Conservation (phyloP, 1,140 invertebrate genomes). For the Kradibia gibbosae region DNA sequence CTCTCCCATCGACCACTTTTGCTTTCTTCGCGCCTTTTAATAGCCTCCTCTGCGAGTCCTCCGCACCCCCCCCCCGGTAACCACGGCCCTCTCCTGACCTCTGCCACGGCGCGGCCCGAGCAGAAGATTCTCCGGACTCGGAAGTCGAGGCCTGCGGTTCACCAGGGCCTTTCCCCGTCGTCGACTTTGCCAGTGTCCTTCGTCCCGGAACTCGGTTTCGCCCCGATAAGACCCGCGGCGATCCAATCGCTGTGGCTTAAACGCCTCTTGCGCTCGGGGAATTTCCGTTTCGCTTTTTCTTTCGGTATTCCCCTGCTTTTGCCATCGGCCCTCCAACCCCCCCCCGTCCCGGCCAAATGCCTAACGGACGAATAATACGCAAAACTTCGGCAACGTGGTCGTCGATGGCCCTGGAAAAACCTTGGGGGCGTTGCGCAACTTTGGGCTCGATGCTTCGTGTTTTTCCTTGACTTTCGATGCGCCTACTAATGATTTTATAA, state of each 20-base stretch:
- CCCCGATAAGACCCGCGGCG: too few relatives aligned
- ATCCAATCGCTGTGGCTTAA: too few relatives aligned
- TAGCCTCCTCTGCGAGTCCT: too few relatives aligned
- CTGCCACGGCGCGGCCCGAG: too few relatives aligned
- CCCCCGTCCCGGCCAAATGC: background rate
- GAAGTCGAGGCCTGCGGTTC: background rate
- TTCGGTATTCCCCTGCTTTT: background rate
- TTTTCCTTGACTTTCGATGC: too few relatives aligned
- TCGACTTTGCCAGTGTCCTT: background rate
- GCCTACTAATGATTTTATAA: too few relatives aligned
- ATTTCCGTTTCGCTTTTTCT: background rate
- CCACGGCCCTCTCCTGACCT: background rate
- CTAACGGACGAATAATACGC: too few relatives aligned
- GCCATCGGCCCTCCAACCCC: background rate
- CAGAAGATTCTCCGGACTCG: background rate
- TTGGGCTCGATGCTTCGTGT: too few relatives aligned
- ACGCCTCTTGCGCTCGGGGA: background rate
- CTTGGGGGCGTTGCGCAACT: too few relatives aligned
- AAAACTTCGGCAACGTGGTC: too few relatives aligned
- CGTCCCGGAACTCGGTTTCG: background rate
- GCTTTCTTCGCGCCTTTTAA: slow-evolving; percentile 7
- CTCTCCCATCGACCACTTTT: background rate
- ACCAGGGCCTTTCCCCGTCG: background rate
- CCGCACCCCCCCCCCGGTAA: background rate
- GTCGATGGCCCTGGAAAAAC: too few relatives aligned